Percentiles rank a stretch among this genome's conserved stretches.
Conservation (phyloP, 2,888 invertebrate genomes). For the Esperia sulphurella region DNA sequence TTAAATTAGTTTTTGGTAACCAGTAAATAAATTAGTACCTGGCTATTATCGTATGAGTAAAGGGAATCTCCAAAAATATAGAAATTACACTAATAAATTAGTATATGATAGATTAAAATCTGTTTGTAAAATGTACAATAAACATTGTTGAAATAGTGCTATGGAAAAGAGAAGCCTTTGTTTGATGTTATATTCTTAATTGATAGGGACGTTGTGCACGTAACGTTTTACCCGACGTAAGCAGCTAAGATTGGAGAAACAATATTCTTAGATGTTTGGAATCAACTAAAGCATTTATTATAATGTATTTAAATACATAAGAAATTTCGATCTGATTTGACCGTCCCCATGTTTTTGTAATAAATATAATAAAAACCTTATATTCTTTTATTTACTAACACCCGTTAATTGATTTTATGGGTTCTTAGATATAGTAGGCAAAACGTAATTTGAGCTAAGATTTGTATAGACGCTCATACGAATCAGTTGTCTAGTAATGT, state of each 20-base stretch:
- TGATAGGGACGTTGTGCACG: not conserved
- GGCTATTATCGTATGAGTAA: not conserved
- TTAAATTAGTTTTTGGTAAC: not conserved
- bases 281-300: slow-evolving; percentile 18
- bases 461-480: too few relatives aligned
- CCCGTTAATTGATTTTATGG: not conserved
- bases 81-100: not conserved
- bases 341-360: slow-evolving; percentile 6
- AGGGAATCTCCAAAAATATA: not conserved
- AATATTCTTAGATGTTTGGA: slow-evolving; percentile 8
- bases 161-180: slow-evolving; percentile 2
- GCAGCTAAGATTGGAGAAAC: not conserved
- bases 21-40: not conserved
- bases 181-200: not conserved
- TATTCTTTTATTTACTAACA: not conserved
- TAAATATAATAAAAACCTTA: not conserved
- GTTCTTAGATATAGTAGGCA: too few relatives aligned
- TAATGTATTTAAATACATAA: slow-evolving; percentile 7
- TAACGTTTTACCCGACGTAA: not conserved
- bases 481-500: too few relatives aligned
- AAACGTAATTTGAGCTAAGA: too few relatives aligned
- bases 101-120: slow-evolving; percentile 3
- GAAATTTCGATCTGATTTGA: not conserved
- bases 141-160: slow-evolving; percentile 6
- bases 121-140: not conserved